Evolutionary conservation across 2,113 vertebrate genomes (phyloP).

Genomic region (Zosterops lateralis): DNA sequence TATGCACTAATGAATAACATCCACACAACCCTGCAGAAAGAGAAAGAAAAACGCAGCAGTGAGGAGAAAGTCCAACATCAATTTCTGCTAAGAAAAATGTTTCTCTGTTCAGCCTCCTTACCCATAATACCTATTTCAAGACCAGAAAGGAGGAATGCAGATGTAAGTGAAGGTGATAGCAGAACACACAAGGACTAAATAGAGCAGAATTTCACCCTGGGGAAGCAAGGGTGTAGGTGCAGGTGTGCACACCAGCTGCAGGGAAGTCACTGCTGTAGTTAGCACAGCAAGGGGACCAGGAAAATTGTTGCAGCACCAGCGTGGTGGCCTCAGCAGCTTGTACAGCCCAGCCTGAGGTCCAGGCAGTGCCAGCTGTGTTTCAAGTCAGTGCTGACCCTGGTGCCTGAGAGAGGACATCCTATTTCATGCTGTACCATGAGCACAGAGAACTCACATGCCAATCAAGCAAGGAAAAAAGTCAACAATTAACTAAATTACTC

Average conservation of each 20-base stretch:
- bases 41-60: not conserved
- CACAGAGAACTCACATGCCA: accelerated
- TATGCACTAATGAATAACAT: not conserved
- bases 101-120: not conserved
- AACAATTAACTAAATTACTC: not conserved
- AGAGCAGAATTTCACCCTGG: not conserved
- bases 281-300: not conserved
- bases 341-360: not conserved
- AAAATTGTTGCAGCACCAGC: not conserved
- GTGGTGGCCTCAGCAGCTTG: not conserved
- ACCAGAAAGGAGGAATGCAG: not conserved
- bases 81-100: not conserved
- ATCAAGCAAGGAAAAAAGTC: not conserved
- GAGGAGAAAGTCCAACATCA: not conserved
- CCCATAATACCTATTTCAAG: not conserved
- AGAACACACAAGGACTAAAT: not conserved
- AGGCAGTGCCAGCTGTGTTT: accelerated
- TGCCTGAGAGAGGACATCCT: not conserved
- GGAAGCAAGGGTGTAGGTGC: not conserved
- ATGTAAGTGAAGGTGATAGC: not conserved
- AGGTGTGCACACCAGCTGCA: no score
- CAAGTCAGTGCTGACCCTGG: accelerated
- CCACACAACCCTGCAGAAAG: not conserved
- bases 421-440: not conserved
- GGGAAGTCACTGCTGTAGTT: not conserved